Percentiles rank a stretch among this genome's conserved stretches.
Conservation (phyloP, 2,888 invertebrate genomes). For the Rutpela maculata region DNA sequence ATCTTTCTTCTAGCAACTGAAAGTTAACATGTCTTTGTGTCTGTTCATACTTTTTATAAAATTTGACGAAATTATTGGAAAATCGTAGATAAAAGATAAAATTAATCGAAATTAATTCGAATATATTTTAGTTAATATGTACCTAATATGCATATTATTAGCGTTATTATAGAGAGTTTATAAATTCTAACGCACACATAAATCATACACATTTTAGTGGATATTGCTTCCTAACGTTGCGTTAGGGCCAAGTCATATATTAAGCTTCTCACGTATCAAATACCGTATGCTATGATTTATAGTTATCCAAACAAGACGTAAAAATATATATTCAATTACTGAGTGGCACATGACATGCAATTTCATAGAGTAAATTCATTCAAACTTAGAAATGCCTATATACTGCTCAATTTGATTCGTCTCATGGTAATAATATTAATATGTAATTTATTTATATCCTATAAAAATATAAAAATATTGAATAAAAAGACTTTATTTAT, state of each 20-base stretch:
- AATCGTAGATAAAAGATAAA: too few relatives aligned
- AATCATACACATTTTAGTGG: neutral
- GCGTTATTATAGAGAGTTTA: neutral
- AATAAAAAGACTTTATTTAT: too few relatives aligned
- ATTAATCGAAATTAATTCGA: too few relatives aligned
- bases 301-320: constrained; percentile 9
- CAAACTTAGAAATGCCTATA: constrained; percentile 3
- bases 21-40: too few relatives aligned
- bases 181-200: neutral
- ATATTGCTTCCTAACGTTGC: constrained; percentile 2
- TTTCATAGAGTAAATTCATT: neutral
- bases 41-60: too few relatives aligned
- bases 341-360: constrained; percentile 11
- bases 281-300: constrained; percentile 20
- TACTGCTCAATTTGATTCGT: neutral
- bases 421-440: too few relatives aligned
- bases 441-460: too few relatives aligned
- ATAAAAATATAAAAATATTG: too few relatives aligned
- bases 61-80: too few relatives aligned
- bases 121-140: too few relatives aligned
- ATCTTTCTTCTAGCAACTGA: too few relatives aligned
- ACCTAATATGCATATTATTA: too few relatives aligned
- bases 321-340: constrained; percentile 18
- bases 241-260: neutral
- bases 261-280: constrained; percentile 17